Evolutionary conservation across 2,888 invertebrate species (phyloP).

Genomic region (Thysanoteuthis rhombus): DNA sequence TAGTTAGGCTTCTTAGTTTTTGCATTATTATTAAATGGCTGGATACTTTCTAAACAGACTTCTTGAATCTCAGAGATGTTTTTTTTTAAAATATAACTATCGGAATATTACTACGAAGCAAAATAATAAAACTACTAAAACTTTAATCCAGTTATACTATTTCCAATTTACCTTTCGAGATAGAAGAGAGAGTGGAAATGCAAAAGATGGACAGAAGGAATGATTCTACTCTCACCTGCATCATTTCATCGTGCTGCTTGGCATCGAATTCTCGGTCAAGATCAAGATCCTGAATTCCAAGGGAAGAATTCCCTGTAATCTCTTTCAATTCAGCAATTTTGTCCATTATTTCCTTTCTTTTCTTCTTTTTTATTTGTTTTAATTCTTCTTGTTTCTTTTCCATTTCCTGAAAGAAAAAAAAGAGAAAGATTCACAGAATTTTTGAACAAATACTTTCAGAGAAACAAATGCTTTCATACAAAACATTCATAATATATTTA

Average conservation of each 20-base stretch:
- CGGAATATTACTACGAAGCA: no score
- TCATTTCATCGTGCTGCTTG: slow-evolving; percentile 83
- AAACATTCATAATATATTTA: no score
- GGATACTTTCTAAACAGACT: no score
- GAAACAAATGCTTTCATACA: no score
- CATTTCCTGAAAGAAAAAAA: slow-evolving; percentile 70
- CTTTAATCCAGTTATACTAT: no score
- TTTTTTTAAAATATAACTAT: no score
- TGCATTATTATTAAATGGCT: no score
- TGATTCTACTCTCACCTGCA: slow-evolving; percentile 74
- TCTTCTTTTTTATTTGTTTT: slow-evolving; percentile 85
- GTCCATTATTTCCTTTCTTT: slow-evolving; percentile 87
- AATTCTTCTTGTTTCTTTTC: slow-evolving; percentile 85
- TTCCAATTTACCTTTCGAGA: not conserved
- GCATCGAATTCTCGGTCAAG: slow-evolving; percentile 85
- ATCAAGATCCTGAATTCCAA: slow-evolving; percentile 81
- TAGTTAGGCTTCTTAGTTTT: no score
- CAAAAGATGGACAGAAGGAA: not conserved
- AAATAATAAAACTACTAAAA: no score
- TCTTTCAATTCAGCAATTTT: slow-evolving; percentile 87
- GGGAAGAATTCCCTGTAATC: slow-evolving; percentile 83
- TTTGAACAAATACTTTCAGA: no score
- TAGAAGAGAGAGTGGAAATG: not conserved
- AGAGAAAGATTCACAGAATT: not conserved
- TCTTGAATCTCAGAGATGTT: no score